Base-by-base conservation (phyloP, 2,888 invertebrate species). In the Orchestes rusci region DNA sequence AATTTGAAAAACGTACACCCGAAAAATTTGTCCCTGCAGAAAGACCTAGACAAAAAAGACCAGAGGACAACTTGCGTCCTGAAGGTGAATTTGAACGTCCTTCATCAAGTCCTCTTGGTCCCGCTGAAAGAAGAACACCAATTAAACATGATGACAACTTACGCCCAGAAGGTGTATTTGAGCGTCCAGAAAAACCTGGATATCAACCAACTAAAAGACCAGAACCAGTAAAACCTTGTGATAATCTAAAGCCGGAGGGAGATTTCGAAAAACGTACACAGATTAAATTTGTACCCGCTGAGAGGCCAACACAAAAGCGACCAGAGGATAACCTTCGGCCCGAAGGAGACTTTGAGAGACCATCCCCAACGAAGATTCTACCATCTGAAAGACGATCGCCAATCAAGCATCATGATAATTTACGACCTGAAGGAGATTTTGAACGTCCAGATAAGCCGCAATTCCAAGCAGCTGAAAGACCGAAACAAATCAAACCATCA, bases 61-160 rank as follows among this genome's bases (percentile, higher is more conserved):
- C 79, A 16, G 71, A 75, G 51, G 82, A 82, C 56, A 82, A 82
- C 62, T 64, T 82, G 4, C 61, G 73, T 43, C 72, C 76, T 3
- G 79, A 80, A 66, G 79, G 75, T 10, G 73, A 74, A 0, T 76
- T 77, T 58, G 67, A 71, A 40, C 61, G 64, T 29, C 73, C 73
- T 0, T 66, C 68, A 40, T 54, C 68, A 56, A 65, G 64, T 3
- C 54, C 65, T 12, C 71, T 66, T 60, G 57, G 59, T 2, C 69
- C 70, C 2, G 71, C 69, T 2, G 75, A 76, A 59, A 70, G 73
- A 53, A 70, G 72, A 39, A 70, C 71, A 43, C 71, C 73, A 23
- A 73, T 72, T 0, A 72, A 67, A 56, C 81, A 79, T 18, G 64
- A 72, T 43, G 82, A 72, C 58, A 75, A 70, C 56, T 53, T 77